These are phyloP conservation scores for Megaustenia siamemsis DNA, from an alignment of 2,888 invertebrate species.

Conservation along the genomic window DNA sequence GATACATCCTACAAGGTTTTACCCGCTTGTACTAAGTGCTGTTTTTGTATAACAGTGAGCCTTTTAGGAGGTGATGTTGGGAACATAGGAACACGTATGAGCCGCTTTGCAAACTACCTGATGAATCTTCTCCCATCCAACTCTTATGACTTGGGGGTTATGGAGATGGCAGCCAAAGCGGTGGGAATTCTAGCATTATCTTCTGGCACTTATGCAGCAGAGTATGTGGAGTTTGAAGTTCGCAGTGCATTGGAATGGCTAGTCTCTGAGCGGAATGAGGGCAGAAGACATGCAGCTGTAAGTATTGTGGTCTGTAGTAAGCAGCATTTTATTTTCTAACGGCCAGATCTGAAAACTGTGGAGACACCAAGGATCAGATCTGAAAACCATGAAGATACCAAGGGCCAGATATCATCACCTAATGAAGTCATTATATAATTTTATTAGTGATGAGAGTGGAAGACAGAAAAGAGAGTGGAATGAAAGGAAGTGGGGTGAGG, in stretches of 20 bases:
- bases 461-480: no score
- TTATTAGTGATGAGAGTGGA: no score
- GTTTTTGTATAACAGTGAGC: constrained; percentile 84
- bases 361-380: no score
- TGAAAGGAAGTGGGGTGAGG: no score
- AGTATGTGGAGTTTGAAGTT: constrained; percentile 98
- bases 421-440: no score
- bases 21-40: no score
- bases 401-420: no score
- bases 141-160: constrained; percentile 89
- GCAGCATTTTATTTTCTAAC: no score
- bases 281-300: constrained; percentile 93
- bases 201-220: constrained; percentile 93
- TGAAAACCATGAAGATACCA: no score
- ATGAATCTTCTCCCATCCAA: constrained; percentile 93
- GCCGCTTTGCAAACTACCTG: constrained; percentile 94
- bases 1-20: no score
- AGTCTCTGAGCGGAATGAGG: constrained; percentile 91
- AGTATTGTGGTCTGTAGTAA: no score
- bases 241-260: constrained; percentile 97
- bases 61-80: constrained; percentile 95
- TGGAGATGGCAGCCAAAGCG: constrained; percentile 97
- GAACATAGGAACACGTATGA: constrained; percentile 92
- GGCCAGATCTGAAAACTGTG: no score
- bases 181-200: constrained; percentile 92